Base-by-base conservation (phyloP, 1,140 invertebrate genomes). In the Elysia chlorotica region DNA sequence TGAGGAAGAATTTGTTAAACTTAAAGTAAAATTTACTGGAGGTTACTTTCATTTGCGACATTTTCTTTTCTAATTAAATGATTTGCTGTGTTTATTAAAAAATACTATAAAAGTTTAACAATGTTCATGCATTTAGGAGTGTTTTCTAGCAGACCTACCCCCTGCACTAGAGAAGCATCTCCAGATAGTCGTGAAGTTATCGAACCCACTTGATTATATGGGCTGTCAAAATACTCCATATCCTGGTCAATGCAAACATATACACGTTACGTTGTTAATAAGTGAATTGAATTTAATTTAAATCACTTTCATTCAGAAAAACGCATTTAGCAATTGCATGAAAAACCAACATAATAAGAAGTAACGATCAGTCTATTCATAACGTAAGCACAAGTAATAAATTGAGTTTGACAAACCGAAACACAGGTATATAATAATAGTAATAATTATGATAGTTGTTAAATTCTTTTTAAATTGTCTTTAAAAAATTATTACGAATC, bases 201-300 rank as follows among this genome's bases (percentile, higher is more conserved):
- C 23, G 65, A 25, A 23, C 80, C 78, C 14, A 80, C 75, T 62
- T 76, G 75, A 56, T 81, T 81, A 17, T 77, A 56, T 2, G 65
- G 59, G 37, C 86, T 74, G 76, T 89, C 88, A 80, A 87, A 89
- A 68, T 83, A 89, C 6, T 75, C 81, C 75, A 89, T 84, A 67
- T 89, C 87, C 78, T 90, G 87, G 37, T n/a, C n/a, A n/a, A n/a
- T n/a, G n/a, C n/a, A n/a, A n/a, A n/a, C n/a, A n/a, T n/a, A n/a
- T n/a, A n/a, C n/a, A n/a, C n/a, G n/a, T n/a, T n/a, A n/a, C n/a
- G n/a, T n/a, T n/a, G n/a, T n/a, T n/a, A n/a, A n/a, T n/a, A n/a
- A n/a, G n/a, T n/a, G n/a, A n/a, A n/a, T n/a, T n/a, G n/a, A n/a
- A n/a, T n/a, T n/a, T n/a, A n/a, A n/a, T n/a, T n/a, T n/a, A n/a